Evolutionary conservation across 2,797 vertebrate genomes (phyloP), one percentile per base, ranked within the genome.

Genomic region (Simalia tracyae): DNA sequence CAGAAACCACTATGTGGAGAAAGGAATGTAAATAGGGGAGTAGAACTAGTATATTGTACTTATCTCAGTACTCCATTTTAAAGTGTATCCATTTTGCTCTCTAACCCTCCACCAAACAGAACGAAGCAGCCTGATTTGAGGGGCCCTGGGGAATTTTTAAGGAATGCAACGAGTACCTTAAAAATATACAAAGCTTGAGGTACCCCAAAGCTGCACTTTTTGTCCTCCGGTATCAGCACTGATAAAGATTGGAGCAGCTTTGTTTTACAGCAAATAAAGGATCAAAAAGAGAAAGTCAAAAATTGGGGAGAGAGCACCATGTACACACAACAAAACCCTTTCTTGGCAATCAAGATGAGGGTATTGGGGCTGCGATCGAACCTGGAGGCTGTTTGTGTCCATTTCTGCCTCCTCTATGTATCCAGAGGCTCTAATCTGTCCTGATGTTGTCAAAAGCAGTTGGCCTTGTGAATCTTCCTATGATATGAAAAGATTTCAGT

Each of bases 401-500:
- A 26, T 95, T 46, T 92, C 31, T 31, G 85, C 31, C 31, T 60
- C 56, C 89, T 59, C 54, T 10, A 12, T 24, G 87, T 2, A 91
- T 57, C 61, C 95, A 95, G 95, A 93, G 94, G 94, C 92, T 54
- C 94, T 91, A 87, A 46, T 90, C 19, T 1, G 0, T 88, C 87
- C 81, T 90, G 28, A 90, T 93, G 86, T 89, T n/a, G 26, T 63
- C 88, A 36, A 92, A 46, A 95, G 28, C 3, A 90, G 89, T 63
- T 46, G 87, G 87, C 92, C 92, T 95, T 94, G 86, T 89, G 59
- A 1, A 86, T 61, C 66, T 95, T 90, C 91, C 94, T 89, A 76
- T 81, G 63, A 28, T 81, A 88, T 76, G 72, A 88, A 91, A 87
- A 76, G 22, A 91, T 31, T 92, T 94, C 31, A 59, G 42, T 92